phyloP scores from a whole-genome alignment of 2,888 invertebrate species.

The Penaeus monodon region DNA sequence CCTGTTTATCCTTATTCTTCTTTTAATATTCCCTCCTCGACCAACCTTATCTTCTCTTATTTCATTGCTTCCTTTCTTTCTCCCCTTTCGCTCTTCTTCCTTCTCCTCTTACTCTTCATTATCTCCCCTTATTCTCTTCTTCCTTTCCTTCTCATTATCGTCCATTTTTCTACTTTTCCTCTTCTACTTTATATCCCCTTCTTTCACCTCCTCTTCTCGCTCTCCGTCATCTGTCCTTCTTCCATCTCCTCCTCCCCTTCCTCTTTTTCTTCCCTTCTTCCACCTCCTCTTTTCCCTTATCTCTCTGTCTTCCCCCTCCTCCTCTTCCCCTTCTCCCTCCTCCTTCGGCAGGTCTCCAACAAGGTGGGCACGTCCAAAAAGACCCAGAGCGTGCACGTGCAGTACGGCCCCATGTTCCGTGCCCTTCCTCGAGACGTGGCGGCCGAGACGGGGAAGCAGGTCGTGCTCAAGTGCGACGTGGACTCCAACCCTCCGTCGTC shows the following conservation, averaged over 20 bases:
- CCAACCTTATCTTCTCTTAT: too few relatives aligned
- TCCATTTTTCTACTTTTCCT: too few relatives aligned
- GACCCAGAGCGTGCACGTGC: constrained; percentile 30
- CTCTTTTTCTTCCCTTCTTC: background rate
- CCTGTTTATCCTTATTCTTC: too few relatives aligned
- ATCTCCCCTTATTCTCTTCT: fast-evolving
- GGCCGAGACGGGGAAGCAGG: constrained; percentile 78
- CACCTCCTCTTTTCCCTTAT: background rate
- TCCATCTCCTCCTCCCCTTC: fast-evolving
- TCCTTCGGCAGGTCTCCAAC: constrained; percentile 51
- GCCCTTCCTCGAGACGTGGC: constrained; percentile 56
- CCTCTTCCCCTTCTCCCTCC: too few relatives aligned
- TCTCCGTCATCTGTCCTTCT: too few relatives aligned
- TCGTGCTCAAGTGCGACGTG: constrained; percentile 90
- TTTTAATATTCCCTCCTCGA: too few relatives aligned
- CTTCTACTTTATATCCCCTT: too few relatives aligned
- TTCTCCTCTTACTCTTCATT: too few relatives aligned
- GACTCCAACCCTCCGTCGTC: constrained; percentile 91
- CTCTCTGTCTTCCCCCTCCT: background rate
- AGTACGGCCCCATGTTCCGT: constrained; percentile 60
- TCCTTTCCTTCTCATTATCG: too few relatives aligned
- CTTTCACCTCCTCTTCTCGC: background rate
- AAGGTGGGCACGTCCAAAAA: constrained; percentile 60
- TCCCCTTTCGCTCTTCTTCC: too few relatives aligned
- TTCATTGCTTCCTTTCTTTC: too few relatives aligned